Evolutionary conservation across 2,113 vertebrate species (phyloP).

Genomic region (Corvus moneduloides): DNA sequence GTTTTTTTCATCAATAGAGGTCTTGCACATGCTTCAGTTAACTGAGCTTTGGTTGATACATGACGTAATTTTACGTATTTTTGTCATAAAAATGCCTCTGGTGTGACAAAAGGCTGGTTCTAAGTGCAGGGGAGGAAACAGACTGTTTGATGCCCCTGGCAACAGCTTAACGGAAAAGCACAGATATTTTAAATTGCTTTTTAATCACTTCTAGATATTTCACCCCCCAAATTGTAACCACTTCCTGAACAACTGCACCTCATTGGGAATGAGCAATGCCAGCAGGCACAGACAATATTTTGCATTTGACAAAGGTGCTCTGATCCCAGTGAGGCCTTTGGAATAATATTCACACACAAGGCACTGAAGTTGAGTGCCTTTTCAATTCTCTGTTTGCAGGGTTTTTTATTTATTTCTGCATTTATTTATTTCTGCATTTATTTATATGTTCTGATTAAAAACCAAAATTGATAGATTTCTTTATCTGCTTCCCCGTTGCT

Average conservation of each 20-base stretch:
- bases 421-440: background rate
- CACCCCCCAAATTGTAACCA: background rate
- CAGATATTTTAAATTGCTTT: constrained; percentile 26
- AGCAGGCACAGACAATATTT: background rate
- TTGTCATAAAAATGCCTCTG: background rate
- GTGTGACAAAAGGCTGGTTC: background rate
- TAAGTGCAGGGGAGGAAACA: background rate
- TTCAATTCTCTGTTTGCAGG: background rate
- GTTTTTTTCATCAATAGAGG: background rate
- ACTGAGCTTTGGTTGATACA: background rate
- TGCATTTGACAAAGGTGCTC: background rate
- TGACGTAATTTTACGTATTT: background rate
- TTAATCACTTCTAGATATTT: constrained; percentile 12
- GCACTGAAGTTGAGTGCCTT: background rate
- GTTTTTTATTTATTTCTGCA: background rate
- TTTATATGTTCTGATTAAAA: background rate
- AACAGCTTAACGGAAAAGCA: constrained; percentile 12
- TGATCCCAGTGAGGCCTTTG: background rate
- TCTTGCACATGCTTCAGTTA: background rate
- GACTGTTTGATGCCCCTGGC: background rate
- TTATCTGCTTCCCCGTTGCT: background rate
- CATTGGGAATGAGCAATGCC: background rate
- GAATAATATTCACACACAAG: background rate
- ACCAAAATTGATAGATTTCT: background rate
- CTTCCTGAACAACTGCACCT: background rate